Evolutionary conservation across 2,797 vertebrate species (phyloP).

Genomic region (Podarcis lilfordi): DNA sequence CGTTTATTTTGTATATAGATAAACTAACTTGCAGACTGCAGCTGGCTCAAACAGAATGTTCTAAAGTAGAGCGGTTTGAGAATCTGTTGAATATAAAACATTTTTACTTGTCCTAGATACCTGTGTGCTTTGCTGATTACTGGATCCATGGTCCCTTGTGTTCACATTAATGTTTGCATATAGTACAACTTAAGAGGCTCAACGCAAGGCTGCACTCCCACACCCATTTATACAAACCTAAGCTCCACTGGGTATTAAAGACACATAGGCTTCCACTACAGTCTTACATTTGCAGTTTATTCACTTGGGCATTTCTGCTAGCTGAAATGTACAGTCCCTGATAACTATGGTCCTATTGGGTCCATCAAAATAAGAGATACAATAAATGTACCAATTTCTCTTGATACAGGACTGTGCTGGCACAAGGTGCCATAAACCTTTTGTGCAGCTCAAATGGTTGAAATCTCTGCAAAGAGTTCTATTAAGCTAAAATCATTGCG

Average conservation of each 20-base stretch:
- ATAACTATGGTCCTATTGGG: not conserved
- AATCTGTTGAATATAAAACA: constrained; percentile 77
- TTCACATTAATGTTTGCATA: constrained; percentile 34
- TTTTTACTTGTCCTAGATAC: constrained; percentile 75
- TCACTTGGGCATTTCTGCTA: not conserved
- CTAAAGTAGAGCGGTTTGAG: constrained; percentile 81
- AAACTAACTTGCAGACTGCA: constrained; percentile 79
- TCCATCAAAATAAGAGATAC: not conserved
- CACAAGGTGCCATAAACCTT: not conserved
- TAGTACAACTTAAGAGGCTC: not conserved
- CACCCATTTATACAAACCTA: not conserved
- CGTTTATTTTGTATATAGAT: constrained; percentile 88
- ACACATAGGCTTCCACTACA: not conserved
- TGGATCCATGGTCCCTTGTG: not conserved
- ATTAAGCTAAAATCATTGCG: not conserved
- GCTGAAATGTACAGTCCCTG: not conserved
- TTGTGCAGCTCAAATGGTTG: not conserved
- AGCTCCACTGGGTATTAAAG: no score
- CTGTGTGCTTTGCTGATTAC: constrained; percentile 58
- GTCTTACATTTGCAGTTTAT: not conserved
- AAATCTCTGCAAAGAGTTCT: not conserved
- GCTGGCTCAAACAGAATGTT: constrained; percentile 80
- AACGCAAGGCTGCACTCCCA: not conserved
- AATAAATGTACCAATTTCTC: not conserved
- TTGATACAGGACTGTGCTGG: not conserved